Percentiles rank a stretch among this genome's conserved stretches.
These are phyloP conservation scores for Hirtodrosophila alboralis DNA, from an alignment of 2,888 invertebrate genomes.

Conservation along the genomic window DNA sequence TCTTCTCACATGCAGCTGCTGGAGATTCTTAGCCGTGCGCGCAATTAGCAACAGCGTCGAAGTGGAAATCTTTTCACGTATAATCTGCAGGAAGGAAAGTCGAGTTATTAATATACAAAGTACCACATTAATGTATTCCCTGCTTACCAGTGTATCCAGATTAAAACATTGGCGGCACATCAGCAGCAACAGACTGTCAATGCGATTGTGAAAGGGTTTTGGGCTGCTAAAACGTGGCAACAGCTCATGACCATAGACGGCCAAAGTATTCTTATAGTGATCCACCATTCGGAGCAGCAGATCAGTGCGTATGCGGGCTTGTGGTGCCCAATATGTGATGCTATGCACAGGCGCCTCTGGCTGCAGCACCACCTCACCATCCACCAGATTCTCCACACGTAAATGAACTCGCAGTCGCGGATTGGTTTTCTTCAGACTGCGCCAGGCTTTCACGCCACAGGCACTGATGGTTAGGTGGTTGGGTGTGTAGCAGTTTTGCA, in stretches of 20 bases:
- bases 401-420: conserved; percentile 88
- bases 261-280: conserved; percentile 87
- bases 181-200: conserved; percentile 88
- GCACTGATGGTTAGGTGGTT: conserved; percentile 85
- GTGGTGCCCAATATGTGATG: conserved; percentile 87
- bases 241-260: conserved; percentile 88
- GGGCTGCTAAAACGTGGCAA: conserved; percentile 88
- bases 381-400: conserved; percentile 86
- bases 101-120: conserved; percentile 13
- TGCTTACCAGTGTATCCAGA: conserved; percentile 88
- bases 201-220: conserved; percentile 88
- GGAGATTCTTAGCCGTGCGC: conserved; percentile 87
- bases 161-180: conserved; percentile 88
- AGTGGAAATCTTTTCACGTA: conserved; percentile 91
- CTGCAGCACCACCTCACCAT: conserved; percentile 88
- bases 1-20: conserved; percentile 87
- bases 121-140: too few relatives aligned
- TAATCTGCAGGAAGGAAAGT: conserved; percentile 84
- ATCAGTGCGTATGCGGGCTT: conserved; percentile 85
- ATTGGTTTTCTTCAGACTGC: conserved; percentile 85
- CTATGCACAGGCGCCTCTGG: conserved; percentile 88
- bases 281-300: conserved; percentile 86
- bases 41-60: conserved; percentile 90
- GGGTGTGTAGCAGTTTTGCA: conserved; percentile 90
- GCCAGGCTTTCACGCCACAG: conserved; percentile 85